Conservation (phyloP, 2,888 invertebrate species). For the Drosophila meridiana region DNA sequence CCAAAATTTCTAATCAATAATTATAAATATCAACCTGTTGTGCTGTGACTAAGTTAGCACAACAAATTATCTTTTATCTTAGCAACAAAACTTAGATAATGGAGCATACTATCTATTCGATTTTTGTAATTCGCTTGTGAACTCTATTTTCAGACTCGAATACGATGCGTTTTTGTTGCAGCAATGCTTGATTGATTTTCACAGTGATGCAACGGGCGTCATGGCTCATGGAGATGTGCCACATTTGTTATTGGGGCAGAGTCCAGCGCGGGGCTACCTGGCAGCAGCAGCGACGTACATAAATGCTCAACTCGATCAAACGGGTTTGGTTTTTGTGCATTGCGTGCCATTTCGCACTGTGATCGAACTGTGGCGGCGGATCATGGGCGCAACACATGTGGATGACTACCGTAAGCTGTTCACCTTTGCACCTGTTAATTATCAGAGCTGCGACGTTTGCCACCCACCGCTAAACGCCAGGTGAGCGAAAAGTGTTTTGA, state of each 20-base stretch:
- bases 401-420: constrained; percentile 12
- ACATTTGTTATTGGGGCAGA: constrained; percentile 29
- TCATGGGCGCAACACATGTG: constrained; percentile 1
- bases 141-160: background rate
- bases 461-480: constrained; percentile 9
- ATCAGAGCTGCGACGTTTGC: constrained; percentile 4
- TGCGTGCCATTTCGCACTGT: constrained; percentile 26
- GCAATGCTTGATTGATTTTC: constrained; percentile 41
- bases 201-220: constrained; percentile 50
- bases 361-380: constrained; percentile 11
- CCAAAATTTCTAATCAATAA: background rate
- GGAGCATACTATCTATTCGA: background rate
- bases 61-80: background rate
- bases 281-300: constrained; percentile 4
- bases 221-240: constrained; percentile 42
- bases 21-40: background rate
- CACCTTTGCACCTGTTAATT: constrained; percentile 51
- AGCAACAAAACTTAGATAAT: background rate
- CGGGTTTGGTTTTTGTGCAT: constrained; percentile 24
- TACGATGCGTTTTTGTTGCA: constrained; percentile 13
- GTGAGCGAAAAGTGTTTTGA: constrained; percentile 5
- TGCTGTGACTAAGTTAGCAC: background rate
- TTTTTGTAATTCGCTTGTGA: background rate
- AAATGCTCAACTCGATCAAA: constrained; percentile 28
- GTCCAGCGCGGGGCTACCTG: background rate